These are phyloP conservation scores for Salticus scenicus DNA, from an alignment of 2,888 invertebrate genomes.

Conservation along the genomic window DNA sequence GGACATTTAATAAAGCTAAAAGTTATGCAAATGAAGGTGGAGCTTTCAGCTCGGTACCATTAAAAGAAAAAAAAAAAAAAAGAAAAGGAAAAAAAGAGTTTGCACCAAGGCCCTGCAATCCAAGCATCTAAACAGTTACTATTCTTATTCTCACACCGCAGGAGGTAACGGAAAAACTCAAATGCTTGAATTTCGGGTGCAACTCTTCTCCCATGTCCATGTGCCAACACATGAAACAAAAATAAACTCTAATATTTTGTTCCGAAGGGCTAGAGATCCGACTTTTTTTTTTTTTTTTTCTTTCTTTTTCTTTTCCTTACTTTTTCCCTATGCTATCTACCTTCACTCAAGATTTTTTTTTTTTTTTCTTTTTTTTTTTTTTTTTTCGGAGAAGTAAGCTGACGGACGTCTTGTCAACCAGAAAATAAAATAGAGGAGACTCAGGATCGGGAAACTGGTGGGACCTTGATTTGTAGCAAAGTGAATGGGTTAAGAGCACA, in stretches of 20 bases:
- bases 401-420: slow-evolving; percentile 7
- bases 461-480: background rate
- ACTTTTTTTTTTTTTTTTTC: background rate
- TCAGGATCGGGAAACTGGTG: background rate
- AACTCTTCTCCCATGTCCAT: slow-evolving; percentile 32
- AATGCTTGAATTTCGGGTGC: slow-evolving; percentile 40
- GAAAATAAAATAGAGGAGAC: background rate
- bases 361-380: background rate
- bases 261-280: background rate
- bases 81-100: background rate
- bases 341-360: background rate
- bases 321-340: background rate
- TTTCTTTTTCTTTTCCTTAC: background rate
- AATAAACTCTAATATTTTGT: slow-evolving; percentile 28
- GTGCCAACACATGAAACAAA: slow-evolving; percentile 32
- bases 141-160: slow-evolving; percentile 56
- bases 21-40: slow-evolving; percentile 35
- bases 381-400: background rate
- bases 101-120: slow-evolving; percentile 41
- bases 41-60: background rate
- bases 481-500: background rate
- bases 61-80: slow-evolving; percentile 1
- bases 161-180: slow-evolving; percentile 39
- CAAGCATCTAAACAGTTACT: slow-evolving; percentile 64
- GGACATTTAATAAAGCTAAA: too few relatives aligned